Conservation (phyloP, 2,888 invertebrate genomes). For the Trichopria drosophilae region DNA sequence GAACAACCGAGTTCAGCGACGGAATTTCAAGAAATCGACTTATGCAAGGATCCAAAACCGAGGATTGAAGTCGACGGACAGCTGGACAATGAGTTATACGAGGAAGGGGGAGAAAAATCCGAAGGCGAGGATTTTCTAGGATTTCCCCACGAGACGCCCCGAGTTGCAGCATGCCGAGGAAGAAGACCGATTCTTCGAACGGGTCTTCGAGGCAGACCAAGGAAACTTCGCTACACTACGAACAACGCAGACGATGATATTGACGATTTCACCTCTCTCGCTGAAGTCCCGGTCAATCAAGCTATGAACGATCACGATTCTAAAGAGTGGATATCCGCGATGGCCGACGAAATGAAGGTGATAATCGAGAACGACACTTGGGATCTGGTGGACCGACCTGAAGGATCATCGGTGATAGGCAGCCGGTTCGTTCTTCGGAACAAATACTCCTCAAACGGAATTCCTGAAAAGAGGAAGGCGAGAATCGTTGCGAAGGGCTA, state of each 20-base stretch:
- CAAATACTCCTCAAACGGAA: conserved; percentile 15
- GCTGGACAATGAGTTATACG: too few relatives aligned
- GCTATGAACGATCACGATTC: conserved; percentile 1
- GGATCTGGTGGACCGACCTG: conserved; percentile 7
- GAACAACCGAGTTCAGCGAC: too few relatives aligned
- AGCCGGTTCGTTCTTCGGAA: conserved; percentile 19
- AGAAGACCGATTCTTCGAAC: background rate
- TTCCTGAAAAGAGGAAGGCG: conserved; percentile 12
- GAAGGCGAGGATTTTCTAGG: conserved; percentile 3
- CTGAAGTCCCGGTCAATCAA: conserved; percentile 2
- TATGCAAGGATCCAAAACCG: too few relatives aligned
- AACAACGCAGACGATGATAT: background rate
- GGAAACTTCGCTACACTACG: background rate
- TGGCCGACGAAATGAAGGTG: conserved; percentile 9
- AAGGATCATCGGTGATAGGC: conserved; percentile 10
- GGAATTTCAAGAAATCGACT: too few relatives aligned
- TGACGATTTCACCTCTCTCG: conserved; percentile 1
- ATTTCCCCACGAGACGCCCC: background rate
- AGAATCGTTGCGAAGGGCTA: conserved; percentile 6
- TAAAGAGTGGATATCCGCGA: conserved; percentile 9
- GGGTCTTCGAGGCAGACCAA: background rate
- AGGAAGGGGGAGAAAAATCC: background rate
- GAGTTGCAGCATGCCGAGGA: background rate
- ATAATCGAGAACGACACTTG: conserved; percentile 17
- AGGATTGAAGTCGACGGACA: too few relatives aligned